Evolutionary conservation across 2,797 vertebrate species (phyloP).

Genomic region (Microchirus variegatus): DNA sequence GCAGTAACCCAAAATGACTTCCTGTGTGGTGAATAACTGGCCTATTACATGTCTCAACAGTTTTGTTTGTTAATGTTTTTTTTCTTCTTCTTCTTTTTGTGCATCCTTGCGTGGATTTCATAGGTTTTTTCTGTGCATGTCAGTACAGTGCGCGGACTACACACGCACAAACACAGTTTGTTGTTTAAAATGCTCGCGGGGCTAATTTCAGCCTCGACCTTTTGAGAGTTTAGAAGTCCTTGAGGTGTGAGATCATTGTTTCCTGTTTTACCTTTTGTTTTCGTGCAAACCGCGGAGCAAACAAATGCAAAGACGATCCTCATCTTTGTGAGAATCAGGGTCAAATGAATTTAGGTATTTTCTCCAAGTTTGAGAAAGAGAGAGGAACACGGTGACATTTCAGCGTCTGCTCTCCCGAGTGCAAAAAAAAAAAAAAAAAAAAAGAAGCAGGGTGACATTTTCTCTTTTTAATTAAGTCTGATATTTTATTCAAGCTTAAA

Average conservation of each 20-base stretch:
- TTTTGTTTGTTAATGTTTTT: conserved; percentile 7
- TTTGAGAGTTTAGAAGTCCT: background rate
- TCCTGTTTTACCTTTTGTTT: conserved; percentile 16
- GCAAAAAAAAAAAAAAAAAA: no score
- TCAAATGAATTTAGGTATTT: conserved; percentile 16
- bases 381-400: conserved; percentile 40
- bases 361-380: conserved; percentile 36
- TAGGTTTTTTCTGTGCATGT: fast-evolving
- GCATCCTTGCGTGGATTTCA: conserved; percentile 1
- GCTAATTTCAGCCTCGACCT: background rate
- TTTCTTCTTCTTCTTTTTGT: background rate
- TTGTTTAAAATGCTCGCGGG: no score
- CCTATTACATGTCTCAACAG: conserved; percentile 32
- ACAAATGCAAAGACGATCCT: no score
- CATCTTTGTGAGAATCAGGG: conserved; percentile 6
- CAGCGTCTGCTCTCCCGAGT: conserved; percentile 13
- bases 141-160: background rate
- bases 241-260: background rate
- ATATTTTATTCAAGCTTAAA: no score
- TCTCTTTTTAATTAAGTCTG: conserved; percentile 49
- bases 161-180: background rate
- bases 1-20: conserved; percentile 58
- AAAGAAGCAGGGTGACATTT: conserved; percentile 69
- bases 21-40: conserved; percentile 66
- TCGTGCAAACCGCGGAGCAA: no score